A percentile compares a stretch with the other conserved stretches of the same genome.
Conservation (phyloP, 1,140 invertebrate species). For the Epicauta chinensis region DNA sequence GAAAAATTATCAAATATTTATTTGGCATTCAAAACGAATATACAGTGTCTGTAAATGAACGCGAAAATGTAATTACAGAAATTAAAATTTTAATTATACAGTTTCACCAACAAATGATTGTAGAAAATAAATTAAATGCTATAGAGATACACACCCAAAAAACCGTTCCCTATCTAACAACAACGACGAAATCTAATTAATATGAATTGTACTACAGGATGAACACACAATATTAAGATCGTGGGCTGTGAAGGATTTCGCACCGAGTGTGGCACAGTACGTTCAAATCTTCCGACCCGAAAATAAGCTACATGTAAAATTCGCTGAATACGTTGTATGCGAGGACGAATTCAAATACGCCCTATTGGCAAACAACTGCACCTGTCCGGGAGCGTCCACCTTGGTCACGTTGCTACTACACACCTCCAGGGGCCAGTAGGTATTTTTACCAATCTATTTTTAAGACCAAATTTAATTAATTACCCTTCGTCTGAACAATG, state of each 20-base stretch:
- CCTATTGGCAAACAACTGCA: slow-evolving; percentile 93
- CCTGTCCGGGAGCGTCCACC: slow-evolving; percentile 94
- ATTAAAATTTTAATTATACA: slow-evolving; percentile 3
- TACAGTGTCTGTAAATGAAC: neutral
- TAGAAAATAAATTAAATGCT: neutral
- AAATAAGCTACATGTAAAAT: slow-evolving; percentile 97
- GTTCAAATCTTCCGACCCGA: slow-evolving; percentile 97
- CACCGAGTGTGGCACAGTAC: slow-evolving; percentile 92
- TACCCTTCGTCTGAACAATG: too few relatives aligned
- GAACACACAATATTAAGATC: slow-evolving; percentile 95
- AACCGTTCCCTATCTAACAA: neutral
- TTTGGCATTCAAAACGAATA: too few relatives aligned
- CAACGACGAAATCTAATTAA: slow-evolving; percentile 3
- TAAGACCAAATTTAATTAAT: too few relatives aligned
- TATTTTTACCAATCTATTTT: slow-evolving; percentile 29
- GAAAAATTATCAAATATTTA: too few relatives aligned
- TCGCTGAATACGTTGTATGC: slow-evolving; percentile 95
- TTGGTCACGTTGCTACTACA: slow-evolving; percentile 91
- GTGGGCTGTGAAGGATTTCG: slow-evolving; percentile 98
- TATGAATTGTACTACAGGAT: slow-evolving; percentile 52
- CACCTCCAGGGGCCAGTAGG: slow-evolving; percentile 94
- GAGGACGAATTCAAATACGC: slow-evolving; percentile 98
- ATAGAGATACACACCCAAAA: too few relatives aligned
- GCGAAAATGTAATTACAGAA: neutral
- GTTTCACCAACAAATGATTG: neutral